Conservation (phyloP, 2,888 invertebrate genomes). For the Rotaria sp. region DNA sequence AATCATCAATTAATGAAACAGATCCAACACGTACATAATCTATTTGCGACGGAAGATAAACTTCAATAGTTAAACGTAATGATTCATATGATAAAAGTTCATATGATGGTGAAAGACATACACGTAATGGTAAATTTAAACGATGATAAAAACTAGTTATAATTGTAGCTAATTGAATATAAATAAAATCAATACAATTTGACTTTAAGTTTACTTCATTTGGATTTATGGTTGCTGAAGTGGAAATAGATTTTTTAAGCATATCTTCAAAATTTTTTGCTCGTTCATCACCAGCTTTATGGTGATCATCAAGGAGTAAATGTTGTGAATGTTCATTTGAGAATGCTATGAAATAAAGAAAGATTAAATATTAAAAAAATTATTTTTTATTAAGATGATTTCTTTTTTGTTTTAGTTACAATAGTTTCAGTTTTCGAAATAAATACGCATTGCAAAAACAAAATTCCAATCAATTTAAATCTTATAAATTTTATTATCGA, state of each 20-base stretch:
- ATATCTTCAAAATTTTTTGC: neutral
- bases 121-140: neutral
- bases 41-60: slow-evolving; percentile 10
- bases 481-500: too few relatives aligned
- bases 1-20: slow-evolving; percentile 6
- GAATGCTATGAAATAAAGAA: neutral
- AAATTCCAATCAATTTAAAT: too few relatives aligned
- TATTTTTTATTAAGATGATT: too few relatives aligned
- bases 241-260: neutral
- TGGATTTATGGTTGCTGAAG: neutral
- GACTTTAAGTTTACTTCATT: neutral
- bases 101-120: neutral
- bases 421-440: too few relatives aligned
- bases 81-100: neutral
- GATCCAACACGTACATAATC: slow-evolving; percentile 4
- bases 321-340: neutral
- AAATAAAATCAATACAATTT: neutral
- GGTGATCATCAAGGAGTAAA: neutral
- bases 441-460: too few relatives aligned
- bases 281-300: neutral
- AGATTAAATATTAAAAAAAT: too few relatives aligned
- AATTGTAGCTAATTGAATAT: neutral
- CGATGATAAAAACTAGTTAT: neutral
- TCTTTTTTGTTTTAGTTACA: too few relatives aligned
- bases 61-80: slow-evolving; percentile 3